These are phyloP conservation scores for Astropecten irregularis DNA, from an alignment of 53 echinoderm and acorn worm genomes.

Conservation along the genomic window DNA sequence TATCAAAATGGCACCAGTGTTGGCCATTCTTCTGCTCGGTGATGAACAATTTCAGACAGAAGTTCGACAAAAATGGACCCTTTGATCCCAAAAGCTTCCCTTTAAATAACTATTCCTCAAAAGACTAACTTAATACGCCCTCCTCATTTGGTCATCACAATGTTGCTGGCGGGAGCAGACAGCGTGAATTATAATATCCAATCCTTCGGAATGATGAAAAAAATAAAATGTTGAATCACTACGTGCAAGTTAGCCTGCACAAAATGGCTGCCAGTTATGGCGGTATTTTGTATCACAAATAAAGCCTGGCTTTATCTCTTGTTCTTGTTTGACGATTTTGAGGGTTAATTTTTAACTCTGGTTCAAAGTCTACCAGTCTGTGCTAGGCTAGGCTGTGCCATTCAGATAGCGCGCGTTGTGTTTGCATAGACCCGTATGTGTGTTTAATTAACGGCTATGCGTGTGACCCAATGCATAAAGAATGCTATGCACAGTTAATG, in stretches of 20 bases:
- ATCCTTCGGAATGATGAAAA: no score
- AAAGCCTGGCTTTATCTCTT: background rate
- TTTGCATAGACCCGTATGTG: background rate
- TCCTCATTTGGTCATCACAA: no score
- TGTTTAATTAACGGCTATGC: background rate
- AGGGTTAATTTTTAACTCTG: constrained; percentile 38
- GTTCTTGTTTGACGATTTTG: constrained; percentile 1
- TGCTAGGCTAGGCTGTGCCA: constrained; percentile 22
- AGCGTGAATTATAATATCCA: no score
- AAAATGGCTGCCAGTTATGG: constrained; percentile 45
- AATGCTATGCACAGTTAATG: constrained; percentile 20
- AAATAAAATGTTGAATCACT: no score
- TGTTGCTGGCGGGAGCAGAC: no score
- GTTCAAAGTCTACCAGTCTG: background rate
- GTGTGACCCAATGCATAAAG: constrained; percentile 24
- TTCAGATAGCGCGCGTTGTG: background rate
- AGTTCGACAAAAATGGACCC: background rate
- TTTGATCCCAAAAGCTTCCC: background rate
- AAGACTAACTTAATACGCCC: no score
- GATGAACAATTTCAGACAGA: background rate
- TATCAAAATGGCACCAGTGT: constrained; percentile 26
- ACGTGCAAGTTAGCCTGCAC: no score
- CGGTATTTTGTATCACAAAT: constrained; percentile 2
- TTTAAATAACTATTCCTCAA: background rate
- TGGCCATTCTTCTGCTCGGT: constrained; percentile 11